A percentile compares a stretch with the other conserved stretches of the same genome.
These are phyloP conservation scores for Rhagonycha lutea DNA, from an alignment of 2,888 invertebrate species.

Conservation along the genomic window DNA sequence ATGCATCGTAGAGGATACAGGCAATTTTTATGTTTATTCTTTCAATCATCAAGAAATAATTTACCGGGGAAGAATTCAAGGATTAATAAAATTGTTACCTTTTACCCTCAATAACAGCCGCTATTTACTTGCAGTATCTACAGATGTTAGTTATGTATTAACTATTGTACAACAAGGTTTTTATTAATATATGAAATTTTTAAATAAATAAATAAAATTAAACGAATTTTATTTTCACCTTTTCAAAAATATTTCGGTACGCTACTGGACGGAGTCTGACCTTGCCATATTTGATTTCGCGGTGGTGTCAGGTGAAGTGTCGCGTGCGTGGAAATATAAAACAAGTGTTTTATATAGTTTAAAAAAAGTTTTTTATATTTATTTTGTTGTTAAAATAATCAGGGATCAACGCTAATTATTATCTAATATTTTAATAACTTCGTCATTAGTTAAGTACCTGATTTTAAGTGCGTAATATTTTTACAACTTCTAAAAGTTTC, in stretches of 20 bases:
- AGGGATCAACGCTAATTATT: neutral
- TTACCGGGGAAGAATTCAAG: constrained; percentile 45
- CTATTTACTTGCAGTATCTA: constrained; percentile 47
- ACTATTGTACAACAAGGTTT: constrained; percentile 45
- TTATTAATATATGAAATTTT: constrained; percentile 32
- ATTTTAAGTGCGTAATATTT: neutral
- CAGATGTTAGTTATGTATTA: constrained; percentile 43
- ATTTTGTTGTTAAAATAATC: neutral
- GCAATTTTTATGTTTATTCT: constrained; percentile 48
- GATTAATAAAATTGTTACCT: constrained; percentile 46
- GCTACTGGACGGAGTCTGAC: neutral
- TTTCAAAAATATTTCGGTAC: neutral
- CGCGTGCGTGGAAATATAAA: neutral
- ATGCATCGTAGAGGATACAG: constrained; percentile 43
- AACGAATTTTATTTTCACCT: neutral
- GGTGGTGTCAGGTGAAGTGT: neutral
- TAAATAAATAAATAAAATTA: neutral
- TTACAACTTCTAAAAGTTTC: neutral
- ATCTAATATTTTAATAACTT: neutral
- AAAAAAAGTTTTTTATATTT: neutral
- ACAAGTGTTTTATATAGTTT: neutral
- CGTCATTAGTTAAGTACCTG: neutral
- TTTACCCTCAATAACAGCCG: constrained; percentile 42
- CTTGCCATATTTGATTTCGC: neutral
- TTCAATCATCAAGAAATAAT: constrained; percentile 45